Conservation (phyloP, 2,888 invertebrate genomes). For the Coenonympha arcania region DNA sequence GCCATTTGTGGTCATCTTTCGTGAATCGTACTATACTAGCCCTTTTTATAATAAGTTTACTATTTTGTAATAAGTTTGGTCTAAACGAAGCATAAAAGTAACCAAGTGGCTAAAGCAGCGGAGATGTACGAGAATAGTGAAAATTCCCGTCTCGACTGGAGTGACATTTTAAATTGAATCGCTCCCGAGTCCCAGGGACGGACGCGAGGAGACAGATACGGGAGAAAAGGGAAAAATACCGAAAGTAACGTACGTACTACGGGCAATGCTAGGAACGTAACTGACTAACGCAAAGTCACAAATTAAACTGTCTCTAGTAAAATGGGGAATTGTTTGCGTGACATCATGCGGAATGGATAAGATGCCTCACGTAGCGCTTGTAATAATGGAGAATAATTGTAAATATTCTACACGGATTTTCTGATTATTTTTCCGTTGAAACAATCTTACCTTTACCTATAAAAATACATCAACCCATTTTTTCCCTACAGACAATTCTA, state of each 20-base stretch:
- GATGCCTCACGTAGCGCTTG: not conserved
- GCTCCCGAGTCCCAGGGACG: conserved; percentile 26
- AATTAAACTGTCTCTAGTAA: conserved; percentile 13
- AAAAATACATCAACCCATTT: no score
- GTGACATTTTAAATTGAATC: conserved; percentile 42
- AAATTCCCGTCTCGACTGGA: conserved; percentile 34
- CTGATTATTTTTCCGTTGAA: no score
- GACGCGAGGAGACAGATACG: conserved; percentile 1
- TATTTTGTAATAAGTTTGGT: no score
- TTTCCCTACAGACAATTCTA: no score
- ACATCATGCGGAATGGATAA: not conserved
- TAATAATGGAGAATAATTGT: not conserved
- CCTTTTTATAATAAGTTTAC: no score
- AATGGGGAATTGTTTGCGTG: conserved; percentile 1
- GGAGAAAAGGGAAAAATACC: conserved; percentile 19
- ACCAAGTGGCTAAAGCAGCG: not conserved
- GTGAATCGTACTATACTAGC: no score
- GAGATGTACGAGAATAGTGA: conserved; percentile 33
- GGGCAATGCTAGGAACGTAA: conserved; percentile 7
- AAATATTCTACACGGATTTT: no score
- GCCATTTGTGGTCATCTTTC: no score
- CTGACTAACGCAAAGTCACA: conserved; percentile 12
- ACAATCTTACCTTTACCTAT: no score
- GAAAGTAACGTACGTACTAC: conserved; percentile 14
- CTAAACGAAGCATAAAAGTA: no score